phyloP scores from a whole-genome alignment of 1,140 invertebrate species.

The Leptestheria dahalacensis region DNA sequence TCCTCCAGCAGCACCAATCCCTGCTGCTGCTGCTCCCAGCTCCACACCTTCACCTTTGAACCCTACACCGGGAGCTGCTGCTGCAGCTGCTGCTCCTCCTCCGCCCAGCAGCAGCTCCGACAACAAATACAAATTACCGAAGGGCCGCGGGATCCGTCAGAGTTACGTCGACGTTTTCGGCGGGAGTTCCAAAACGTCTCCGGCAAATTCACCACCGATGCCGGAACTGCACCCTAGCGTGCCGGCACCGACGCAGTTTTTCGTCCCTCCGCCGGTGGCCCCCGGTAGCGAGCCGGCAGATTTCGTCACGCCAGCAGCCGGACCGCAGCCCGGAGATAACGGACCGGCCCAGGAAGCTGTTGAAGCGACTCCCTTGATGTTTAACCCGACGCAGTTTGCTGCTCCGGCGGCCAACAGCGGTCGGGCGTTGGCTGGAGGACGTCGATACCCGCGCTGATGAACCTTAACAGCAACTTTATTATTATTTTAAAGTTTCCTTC shows the following conservation, averaged over 20 bases:
- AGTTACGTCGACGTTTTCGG: conserved; percentile 73
- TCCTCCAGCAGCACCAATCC: conserved; percentile 25
- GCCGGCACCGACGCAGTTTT: conserved; percentile 17
- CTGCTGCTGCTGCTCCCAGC: conserved; percentile 28
- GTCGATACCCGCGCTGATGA: conserved; percentile 14
- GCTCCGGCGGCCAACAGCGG: background rate
- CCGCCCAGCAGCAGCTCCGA: conserved; percentile 25
- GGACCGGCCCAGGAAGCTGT: background rate
- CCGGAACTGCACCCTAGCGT: background rate
- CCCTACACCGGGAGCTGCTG: too few relatives aligned
- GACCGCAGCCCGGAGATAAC: background rate
- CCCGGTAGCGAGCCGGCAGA: conserved; percentile 18
- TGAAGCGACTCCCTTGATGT: conserved; percentile 23
- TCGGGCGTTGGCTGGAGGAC: conserved; percentile 3
- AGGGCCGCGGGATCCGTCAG: conserved; percentile 53
- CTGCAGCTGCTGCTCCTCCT: conserved; percentile 14
- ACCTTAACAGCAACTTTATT: too few relatives aligned
- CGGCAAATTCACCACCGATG: background rate
- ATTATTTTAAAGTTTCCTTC: background rate
- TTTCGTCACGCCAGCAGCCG: conserved; percentile 16
- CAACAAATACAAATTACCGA: conserved; percentile 63
- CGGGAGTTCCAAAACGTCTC: conserved; percentile 13
- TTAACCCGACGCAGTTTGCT: conserved; percentile 26
- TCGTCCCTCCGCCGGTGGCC: conserved; percentile 13
- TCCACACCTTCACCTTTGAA: conserved; percentile 5